These are phyloP conservation scores for Nomada ferruginata DNA, from an alignment of 2,888 invertebrate genomes.

Conservation along the genomic window DNA sequence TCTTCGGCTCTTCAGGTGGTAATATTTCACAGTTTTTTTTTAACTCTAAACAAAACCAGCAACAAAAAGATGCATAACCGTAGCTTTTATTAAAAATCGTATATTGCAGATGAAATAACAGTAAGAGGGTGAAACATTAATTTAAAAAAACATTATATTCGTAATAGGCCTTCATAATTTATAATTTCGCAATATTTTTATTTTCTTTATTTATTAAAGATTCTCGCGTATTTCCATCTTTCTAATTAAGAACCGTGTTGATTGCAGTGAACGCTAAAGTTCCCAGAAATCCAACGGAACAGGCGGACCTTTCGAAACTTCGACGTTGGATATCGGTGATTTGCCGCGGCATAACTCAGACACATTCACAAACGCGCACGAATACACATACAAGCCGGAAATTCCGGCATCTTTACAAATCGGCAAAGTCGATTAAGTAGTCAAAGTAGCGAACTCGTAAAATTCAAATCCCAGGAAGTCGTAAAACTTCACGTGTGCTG, in stretches of 20 bases:
- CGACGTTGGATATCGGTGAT: not conserved
- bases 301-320: constrained; percentile 1
- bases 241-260: not conserved
- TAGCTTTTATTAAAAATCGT: no score
- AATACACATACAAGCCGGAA: not conserved
- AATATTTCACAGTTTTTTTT: no score
- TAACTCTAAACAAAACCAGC: no score
- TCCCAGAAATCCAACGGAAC: not conserved
- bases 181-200: no score
- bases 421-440: constrained; percentile 31
- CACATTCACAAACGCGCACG: not conserved
- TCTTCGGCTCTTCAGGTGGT: no score
- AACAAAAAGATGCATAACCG: no score
- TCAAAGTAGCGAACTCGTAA: constrained; percentile 42
- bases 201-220: not conserved
- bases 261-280: not conserved
- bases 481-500: constrained; percentile 36
- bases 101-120: no score
- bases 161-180: no score
- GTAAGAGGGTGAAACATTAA: no score
- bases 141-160: no score
- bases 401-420: constrained; percentile 25
- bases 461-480: constrained; percentile 20
- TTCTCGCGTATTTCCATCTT: not conserved
- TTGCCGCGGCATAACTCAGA: constrained; percentile 2